phyloP scores from a whole-genome alignment of 2,113 vertebrate species.

The Scomber scombrus region DNA sequence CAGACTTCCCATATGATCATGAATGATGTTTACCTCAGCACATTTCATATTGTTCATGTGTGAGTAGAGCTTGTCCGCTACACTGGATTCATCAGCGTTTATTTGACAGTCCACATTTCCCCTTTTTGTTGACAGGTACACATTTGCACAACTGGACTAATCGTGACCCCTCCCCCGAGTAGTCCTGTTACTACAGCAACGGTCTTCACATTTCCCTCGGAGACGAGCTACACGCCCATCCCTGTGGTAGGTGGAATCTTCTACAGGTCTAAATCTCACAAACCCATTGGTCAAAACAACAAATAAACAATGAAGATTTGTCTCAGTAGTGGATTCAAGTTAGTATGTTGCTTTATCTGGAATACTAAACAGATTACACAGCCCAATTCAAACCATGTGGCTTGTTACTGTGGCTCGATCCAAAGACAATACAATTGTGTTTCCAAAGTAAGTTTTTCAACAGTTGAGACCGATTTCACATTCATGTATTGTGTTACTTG shows the following conservation, averaged over 20 bases:
- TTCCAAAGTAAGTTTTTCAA: not conserved
- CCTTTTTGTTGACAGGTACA: slow-evolving; percentile 89
- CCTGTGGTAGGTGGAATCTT: slow-evolving; percentile 79
- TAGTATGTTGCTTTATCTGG: not conserved
- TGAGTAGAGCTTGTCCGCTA: not conserved
- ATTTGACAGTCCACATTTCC: slow-evolving; percentile 31
- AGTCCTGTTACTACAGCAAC: slow-evolving; percentile 96
- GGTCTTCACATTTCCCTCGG: slow-evolving; percentile 94
- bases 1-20: not conserved
- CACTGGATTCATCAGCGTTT: not conserved
- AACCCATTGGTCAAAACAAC: not conserved
- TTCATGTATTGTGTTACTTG: not conserved
- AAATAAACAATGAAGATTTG: not conserved
- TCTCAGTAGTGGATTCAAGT: not conserved
- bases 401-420: not conserved
- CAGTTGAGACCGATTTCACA: too few species aligned
- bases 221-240: slow-evolving; percentile 90
- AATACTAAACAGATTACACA: not conserved
- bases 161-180: slow-evolving; percentile 97
- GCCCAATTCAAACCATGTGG: not conserved
- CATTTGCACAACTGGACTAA: slow-evolving; percentile 95
- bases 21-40: not conserved
- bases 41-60: not conserved
- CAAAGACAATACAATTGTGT: not conserved
- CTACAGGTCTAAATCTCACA: slow-evolving; percentile 8